Evolutionary conservation across 2,797 vertebrate genomes (phyloP).

Genomic region (Ptychobarbus kaznakovi): DNA sequence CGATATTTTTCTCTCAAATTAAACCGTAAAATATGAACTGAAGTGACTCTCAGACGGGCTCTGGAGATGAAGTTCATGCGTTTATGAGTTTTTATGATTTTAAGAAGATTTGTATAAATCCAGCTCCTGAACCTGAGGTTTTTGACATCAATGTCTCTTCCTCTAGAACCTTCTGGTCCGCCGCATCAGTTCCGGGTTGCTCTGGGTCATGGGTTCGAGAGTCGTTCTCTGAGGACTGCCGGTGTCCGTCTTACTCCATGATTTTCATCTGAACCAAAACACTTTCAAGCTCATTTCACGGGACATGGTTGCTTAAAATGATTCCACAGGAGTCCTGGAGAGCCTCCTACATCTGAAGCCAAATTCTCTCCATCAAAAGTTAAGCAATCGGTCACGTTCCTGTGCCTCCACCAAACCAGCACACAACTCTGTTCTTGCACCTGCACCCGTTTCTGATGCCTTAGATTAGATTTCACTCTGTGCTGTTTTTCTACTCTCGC

Average conservation of each 20-base stretch:
- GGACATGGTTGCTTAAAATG: slow-evolving; percentile 25
- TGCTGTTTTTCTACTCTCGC: neutral
- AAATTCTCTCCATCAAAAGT: slow-evolving; percentile 58
- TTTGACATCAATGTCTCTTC: slow-evolving; percentile 2
- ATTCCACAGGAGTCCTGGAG: slow-evolving; percentile 49
- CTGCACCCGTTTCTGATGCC: slow-evolving; percentile 36
- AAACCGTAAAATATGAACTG: neutral
- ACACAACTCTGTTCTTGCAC: slow-evolving; percentile 12
- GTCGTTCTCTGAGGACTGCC: slow-evolving; percentile 76
- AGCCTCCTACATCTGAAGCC: slow-evolving; percentile 68
- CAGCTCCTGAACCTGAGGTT: neutral
- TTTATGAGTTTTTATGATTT: neutral
- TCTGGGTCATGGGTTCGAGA: slow-evolving; percentile 86
- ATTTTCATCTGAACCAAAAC: slow-evolving; percentile 79
- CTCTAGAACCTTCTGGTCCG: slow-evolving; percentile 85
- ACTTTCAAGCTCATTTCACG: slow-evolving; percentile 28
- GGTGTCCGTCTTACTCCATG: slow-evolving; percentile 81
- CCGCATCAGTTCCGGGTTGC: slow-evolving; percentile 78
- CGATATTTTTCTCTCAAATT: neutral
- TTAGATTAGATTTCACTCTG: neutral
- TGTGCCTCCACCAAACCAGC: slow-evolving; percentile 7
- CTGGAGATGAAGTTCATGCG: neutral
- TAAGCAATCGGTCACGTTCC: neutral
- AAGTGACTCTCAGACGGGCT: neutral
- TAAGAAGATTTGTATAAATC: neutral